These are phyloP conservation scores for Pangasius macronema DNA, from an alignment of 2,797 vertebrate genomes.

Conservation along the genomic window DNA sequence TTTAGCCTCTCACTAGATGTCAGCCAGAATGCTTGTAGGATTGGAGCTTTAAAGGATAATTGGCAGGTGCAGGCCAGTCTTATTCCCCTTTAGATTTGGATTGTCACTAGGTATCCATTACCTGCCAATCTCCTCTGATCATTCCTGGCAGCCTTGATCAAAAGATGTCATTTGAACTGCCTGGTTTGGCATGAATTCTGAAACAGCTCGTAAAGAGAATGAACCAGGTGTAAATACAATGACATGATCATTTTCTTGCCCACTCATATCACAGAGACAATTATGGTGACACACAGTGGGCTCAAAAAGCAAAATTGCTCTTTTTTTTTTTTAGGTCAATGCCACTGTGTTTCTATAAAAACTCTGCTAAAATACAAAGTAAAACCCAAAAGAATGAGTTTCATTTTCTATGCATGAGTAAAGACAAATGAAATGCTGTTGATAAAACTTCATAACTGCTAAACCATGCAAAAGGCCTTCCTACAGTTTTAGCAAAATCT, in stretches of 20 bases:
- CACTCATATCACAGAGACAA: conserved; percentile 99
- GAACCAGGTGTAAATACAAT: conserved; percentile 99
- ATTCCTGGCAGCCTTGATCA: conserved; percentile 99
- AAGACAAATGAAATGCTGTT: not conserved
- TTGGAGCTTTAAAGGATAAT: conserved; percentile 96
- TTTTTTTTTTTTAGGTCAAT: conserved; percentile 12
- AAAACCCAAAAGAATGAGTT: not conserved
- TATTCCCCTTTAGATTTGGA: conserved; percentile 98
- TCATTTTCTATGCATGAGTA: conserved; percentile 64
- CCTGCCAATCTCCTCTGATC: conserved; percentile 99
- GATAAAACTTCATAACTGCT: not conserved
- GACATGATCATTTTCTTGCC: conserved; percentile 99
- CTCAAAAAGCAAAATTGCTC: conserved; percentile 38
- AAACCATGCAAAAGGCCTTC: conserved; percentile 81
- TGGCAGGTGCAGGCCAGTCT: conserved; percentile 98
- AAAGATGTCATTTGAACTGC: conserved; percentile 95
- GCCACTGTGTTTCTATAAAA: conserved; percentile 13
- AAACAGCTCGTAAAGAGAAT: conserved; percentile 97
- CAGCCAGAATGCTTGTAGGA: conserved; percentile 89
- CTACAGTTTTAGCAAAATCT: conserved; percentile 98
- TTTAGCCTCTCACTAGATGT: conserved; percentile 94
- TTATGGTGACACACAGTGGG: conserved; percentile 61
- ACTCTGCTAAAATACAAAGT: not conserved
- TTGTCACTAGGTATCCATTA: conserved; percentile 99
- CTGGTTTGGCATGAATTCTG: conserved; percentile 96